Conservation (phyloP, 2,888 invertebrate genomes). For the Argyresthia albistria region DNA sequence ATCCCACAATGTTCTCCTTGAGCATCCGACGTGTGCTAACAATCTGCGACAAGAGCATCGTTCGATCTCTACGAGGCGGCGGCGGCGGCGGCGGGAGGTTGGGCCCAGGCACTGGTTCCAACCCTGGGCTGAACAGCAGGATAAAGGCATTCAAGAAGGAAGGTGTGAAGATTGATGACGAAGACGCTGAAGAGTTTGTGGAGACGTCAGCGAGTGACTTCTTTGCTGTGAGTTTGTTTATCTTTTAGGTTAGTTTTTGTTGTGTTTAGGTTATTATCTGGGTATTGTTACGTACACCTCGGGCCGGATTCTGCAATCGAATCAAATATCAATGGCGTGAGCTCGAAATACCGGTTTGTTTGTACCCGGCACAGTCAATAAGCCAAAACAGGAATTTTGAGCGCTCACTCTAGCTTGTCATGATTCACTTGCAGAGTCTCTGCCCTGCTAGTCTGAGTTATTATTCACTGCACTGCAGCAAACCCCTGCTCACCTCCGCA, state of each 20-base stretch:
- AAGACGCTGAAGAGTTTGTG: slow-evolving; percentile 46
- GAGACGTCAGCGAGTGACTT: slow-evolving; percentile 56
- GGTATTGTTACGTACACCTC: too few species aligned
- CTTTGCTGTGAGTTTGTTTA: slow-evolving; percentile 28
- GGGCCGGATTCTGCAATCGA: too few species aligned
- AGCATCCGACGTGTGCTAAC: background rate
- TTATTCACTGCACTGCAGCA: too few species aligned
- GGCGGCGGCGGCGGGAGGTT: slow-evolving; percentile 11
- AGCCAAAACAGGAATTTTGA: too few species aligned
- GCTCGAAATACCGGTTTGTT: too few species aligned
- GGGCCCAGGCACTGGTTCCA: slow-evolving; percentile 11
- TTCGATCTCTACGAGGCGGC: slow-evolving; percentile 36
- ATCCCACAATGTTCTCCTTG: background rate
- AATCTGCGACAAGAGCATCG: slow-evolving; percentile 33
- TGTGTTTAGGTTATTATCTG: too few species aligned
- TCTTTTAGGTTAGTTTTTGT: background rate
- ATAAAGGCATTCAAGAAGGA: slow-evolving; percentile 37
- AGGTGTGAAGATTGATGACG: slow-evolving; percentile 32
- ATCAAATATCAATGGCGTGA: too few species aligned
- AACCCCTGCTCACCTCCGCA: too few species aligned
- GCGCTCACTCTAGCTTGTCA: too few species aligned
- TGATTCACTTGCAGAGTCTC: too few species aligned
- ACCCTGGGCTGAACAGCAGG: slow-evolving; percentile 49
- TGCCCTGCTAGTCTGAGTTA: too few species aligned
- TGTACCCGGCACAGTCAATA: too few species aligned